Evolutionary conservation across 2,797 vertebrate genomes (phyloP).

Genomic region (Glyptemys insculpta): DNA sequence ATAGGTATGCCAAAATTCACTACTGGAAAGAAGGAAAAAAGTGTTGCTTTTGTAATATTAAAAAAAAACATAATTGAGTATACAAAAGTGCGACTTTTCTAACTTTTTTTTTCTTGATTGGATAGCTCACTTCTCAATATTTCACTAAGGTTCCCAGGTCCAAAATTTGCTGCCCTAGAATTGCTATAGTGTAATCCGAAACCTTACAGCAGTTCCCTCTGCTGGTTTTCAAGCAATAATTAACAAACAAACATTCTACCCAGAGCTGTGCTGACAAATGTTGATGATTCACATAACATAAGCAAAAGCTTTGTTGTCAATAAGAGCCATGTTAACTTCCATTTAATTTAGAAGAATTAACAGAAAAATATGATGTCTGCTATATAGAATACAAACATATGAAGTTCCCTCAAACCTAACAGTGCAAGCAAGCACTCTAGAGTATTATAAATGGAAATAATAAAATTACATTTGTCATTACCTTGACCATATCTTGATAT

Average conservation of each 20-base stretch:
- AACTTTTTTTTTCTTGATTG: not conserved
- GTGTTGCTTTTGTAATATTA: not conserved
- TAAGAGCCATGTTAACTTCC: not conserved
- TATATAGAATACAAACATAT: not conserved
- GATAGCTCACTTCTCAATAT: not conserved
- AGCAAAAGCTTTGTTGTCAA: not conserved
- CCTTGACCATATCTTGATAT: fast-evolving
- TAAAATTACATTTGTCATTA: not conserved
- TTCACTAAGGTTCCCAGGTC: not conserved
- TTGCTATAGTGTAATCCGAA: not conserved
- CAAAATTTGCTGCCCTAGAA: not conserved
- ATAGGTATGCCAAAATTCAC: not conserved
- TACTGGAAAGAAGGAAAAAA: not conserved
- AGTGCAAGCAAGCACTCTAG: fast-evolving
- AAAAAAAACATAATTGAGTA: not conserved
- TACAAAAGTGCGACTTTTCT: not conserved
- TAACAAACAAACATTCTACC: not conserved
- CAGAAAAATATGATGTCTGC: not conserved
- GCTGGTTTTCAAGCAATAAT: not conserved
- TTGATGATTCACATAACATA: not conserved
- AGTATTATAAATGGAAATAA: not conserved
- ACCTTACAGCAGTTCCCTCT: not conserved
- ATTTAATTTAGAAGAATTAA: not conserved
- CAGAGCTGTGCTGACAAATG: not conserved
- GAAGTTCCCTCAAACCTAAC: fast-evolving